Percentiles rank a stretch among this genome's conserved stretches.
phyloP scores from a whole-genome alignment of 2,113 vertebrate genomes.

The Ibidorhyncha struthersii region DNA sequence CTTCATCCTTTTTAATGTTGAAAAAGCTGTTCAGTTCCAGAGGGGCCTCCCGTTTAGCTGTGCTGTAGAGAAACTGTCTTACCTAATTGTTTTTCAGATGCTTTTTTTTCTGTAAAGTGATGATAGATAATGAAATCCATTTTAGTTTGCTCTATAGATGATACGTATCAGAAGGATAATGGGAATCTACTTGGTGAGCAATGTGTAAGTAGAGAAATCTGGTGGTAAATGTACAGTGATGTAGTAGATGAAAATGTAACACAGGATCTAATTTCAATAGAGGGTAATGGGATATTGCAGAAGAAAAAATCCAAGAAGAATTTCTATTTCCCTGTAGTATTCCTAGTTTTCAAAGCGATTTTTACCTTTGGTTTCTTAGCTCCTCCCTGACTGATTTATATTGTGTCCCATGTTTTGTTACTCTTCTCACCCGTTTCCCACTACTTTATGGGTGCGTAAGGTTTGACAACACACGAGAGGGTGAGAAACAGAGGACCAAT shows the following conservation, averaged over 20 bases:
- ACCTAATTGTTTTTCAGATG: neutral
- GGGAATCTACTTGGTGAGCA: neutral
- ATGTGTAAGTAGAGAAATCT: slow-evolving; percentile 12
- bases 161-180: neutral
- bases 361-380: neutral
- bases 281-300: neutral
- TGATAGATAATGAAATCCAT: slow-evolving; percentile 6
- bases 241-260: neutral
- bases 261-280: neutral
- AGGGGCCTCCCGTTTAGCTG: neutral
- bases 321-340: slow-evolving; percentile 34
- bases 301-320: slow-evolving; percentile 22
- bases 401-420: slow-evolving; percentile 28
- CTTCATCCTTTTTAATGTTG: neutral
- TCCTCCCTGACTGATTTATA: slow-evolving; percentile 8
- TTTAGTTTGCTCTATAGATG: slow-evolving; percentile 16
- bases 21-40: neutral
- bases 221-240: neutral
- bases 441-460: slow-evolving; percentile 30
- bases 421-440: slow-evolving; percentile 30
- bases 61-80: neutral
- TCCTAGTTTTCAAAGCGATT: slow-evolving; percentile 27
- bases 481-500: slow-evolving; percentile 17
- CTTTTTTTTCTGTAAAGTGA: neutral
- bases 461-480: slow-evolving; percentile 15